phyloP scores from a whole-genome alignment of 2,797 vertebrate species.

The Sylvia borin region DNA sequence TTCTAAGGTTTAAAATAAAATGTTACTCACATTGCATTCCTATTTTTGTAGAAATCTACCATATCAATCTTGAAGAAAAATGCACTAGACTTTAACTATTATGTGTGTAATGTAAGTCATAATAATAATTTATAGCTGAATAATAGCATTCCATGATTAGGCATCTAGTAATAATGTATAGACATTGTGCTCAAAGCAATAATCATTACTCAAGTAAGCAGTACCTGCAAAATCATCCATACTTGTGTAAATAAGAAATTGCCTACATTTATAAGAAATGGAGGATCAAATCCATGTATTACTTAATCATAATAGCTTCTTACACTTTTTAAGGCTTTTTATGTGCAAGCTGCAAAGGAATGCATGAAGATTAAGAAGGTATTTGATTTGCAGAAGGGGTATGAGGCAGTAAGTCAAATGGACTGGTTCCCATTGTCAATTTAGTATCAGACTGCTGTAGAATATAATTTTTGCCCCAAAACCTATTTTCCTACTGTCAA shows the following conservation, averaged over 20 bases:
- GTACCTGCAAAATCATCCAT: neutral
- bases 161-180: neutral
- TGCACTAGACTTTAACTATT: neutral
- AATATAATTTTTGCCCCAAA: neutral
- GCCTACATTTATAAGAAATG: neutral
- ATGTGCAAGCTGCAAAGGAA: neutral
- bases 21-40: neutral
- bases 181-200: neutral
- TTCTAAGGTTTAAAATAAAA: neutral
- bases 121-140: conserved; percentile 2
- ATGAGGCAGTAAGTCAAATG: neutral
- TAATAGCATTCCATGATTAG: neutral
- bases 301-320: neutral
- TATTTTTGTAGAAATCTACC: neutral
- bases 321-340: neutral
- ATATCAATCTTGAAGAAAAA: neutral
- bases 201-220: neutral
- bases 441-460: neutral
- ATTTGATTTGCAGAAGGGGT: neutral
- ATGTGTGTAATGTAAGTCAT: neutral
- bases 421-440: neutral
- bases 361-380: neutral
- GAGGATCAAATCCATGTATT: neutral
- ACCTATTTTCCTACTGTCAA: neutral
- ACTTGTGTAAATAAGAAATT: conserved; percentile 7